Evolutionary conservation across 2,797 vertebrate genomes (phyloP).

Genomic region (Harpagifer antarcticus): DNA sequence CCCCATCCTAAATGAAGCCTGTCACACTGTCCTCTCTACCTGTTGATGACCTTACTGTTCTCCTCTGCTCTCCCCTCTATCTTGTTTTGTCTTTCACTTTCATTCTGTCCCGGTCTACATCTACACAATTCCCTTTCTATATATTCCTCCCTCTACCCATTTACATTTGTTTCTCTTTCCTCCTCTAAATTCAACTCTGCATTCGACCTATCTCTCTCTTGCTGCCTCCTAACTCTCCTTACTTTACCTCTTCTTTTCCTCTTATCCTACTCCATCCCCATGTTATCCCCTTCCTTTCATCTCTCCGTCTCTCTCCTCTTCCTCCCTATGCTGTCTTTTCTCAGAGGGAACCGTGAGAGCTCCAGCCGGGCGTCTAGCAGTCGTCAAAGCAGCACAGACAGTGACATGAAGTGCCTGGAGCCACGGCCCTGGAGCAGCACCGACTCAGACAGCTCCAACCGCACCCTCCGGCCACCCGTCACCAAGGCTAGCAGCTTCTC

Average conservation of each 20-base stretch:
- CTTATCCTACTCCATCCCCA: conserved; percentile 4
- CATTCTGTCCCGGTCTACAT: conserved; percentile 18
- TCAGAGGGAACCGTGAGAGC: conserved; percentile 93
- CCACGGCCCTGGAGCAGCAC: conserved; percentile 99
- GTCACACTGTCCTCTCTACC: conserved; percentile 29
- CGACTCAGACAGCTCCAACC: conserved; percentile 94
- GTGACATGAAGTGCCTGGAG: conserved; percentile 96
- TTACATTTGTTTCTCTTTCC: conserved; percentile 19
- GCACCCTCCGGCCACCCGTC: conserved; percentile 93
- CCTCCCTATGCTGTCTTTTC: conserved; percentile 58
- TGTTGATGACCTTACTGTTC: conserved; percentile 52
- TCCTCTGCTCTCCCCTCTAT: conserved; percentile 27
- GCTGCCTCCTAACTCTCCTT: conserved; percentile 6
- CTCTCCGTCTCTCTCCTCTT: conserved; percentile 33
- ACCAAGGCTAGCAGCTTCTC: conserved; percentile 99
- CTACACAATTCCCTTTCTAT: conserved; percentile 15
- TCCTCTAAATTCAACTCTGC: conserved; percentile 10
- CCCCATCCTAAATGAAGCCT: conserved; percentile 51
- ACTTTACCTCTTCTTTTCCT: not conserved
- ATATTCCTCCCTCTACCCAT: conserved; percentile 7
- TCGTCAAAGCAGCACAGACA: conserved; percentile 98
- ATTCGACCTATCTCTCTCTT: conserved; percentile 23
- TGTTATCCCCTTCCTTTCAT: conserved; percentile 39
- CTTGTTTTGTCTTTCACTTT: conserved; percentile 36
- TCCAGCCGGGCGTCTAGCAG: conserved; percentile 93